Percentiles rank a stretch among this genome's conserved stretches.
phyloP scores from a whole-genome alignment of 2,888 invertebrate genomes.

The Zaprionus bogoriensis region DNA sequence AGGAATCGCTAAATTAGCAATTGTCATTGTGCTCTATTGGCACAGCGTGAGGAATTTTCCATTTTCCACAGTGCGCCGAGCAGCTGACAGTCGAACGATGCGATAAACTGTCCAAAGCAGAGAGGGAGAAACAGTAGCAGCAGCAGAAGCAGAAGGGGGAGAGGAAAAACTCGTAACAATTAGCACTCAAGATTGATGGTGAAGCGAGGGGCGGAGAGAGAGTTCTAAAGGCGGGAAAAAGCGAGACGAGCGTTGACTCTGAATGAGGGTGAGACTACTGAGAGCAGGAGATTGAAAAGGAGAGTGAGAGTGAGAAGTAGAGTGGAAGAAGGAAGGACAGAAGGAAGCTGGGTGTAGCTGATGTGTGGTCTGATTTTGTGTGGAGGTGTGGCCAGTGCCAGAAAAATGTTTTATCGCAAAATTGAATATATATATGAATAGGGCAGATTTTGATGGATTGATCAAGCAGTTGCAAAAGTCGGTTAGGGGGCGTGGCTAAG shows the following conservation, averaged over 20 bases:
- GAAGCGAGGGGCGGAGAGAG: constrained; percentile 1
- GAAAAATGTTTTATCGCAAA: no score
- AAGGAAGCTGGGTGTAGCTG: constrained; percentile 7
- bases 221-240: background rate
- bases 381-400: no score
- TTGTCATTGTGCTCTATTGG: constrained; percentile 57
- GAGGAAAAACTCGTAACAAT: constrained; percentile 66
- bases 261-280: background rate
- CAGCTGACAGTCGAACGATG: constrained; percentile 42
- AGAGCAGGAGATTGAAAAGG: background rate
- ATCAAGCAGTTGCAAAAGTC: background rate
- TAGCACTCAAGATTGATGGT: constrained; percentile 73
- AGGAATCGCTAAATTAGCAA: constrained; percentile 60
- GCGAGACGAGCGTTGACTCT: background rate
- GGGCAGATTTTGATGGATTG: constrained; percentile 18
- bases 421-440: no score
- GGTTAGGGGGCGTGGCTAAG: background rate
- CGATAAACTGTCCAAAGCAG: constrained; percentile 28
- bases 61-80: constrained; percentile 34
- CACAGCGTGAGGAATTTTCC: constrained; percentile 52
- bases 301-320: background rate
- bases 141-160: background rate
- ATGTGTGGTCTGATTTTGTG: constrained; percentile 33
- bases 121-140: background rate
- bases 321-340: background rate